Evolutionary conservation across 2,113 vertebrate genomes (phyloP).

Genomic region (Trochalopteron elliotii): DNA sequence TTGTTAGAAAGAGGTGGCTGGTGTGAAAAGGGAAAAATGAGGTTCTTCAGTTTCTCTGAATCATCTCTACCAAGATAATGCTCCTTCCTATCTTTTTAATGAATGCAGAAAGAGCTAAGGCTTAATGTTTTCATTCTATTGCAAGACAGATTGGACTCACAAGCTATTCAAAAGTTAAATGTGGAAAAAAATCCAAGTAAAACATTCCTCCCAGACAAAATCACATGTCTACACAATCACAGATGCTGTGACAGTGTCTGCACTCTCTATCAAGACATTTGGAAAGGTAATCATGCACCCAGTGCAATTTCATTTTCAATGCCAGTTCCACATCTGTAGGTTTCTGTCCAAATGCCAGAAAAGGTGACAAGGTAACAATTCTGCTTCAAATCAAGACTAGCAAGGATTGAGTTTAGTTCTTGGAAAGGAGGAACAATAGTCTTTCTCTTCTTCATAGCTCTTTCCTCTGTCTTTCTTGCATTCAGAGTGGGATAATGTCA

Average conservation of each 20-base stretch:
- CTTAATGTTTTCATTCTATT: neutral
- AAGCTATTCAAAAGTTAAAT: neutral
- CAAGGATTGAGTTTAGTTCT: neutral
- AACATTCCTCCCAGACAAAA: neutral
- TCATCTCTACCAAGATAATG: neutral
- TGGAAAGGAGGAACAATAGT: neutral
- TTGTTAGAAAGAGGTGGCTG: neutral
- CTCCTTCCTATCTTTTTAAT: neutral
- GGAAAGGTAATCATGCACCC: neutral
- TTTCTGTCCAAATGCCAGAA: constrained; percentile 13
- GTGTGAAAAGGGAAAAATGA: neutral
- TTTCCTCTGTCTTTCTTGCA: neutral
- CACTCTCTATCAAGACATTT: neutral
- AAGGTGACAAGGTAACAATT: constrained; percentile 14
- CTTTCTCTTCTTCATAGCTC: neutral
- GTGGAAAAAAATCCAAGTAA: neutral
- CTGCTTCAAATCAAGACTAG: constrained; percentile 19
- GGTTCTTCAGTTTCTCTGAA: neutral
- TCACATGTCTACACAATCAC: neutral
- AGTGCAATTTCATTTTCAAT: neutral
- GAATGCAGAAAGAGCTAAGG: neutral
- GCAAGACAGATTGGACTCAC: neutral
- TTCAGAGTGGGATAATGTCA: neutral
- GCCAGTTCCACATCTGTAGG: neutral
- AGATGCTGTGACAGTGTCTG: neutral